A percentile compares a stretch with the other conserved stretches of the same genome.
phyloP scores from a whole-genome alignment of 2,113 vertebrate species.

The Phrynosoma platyrhinos region DNA sequence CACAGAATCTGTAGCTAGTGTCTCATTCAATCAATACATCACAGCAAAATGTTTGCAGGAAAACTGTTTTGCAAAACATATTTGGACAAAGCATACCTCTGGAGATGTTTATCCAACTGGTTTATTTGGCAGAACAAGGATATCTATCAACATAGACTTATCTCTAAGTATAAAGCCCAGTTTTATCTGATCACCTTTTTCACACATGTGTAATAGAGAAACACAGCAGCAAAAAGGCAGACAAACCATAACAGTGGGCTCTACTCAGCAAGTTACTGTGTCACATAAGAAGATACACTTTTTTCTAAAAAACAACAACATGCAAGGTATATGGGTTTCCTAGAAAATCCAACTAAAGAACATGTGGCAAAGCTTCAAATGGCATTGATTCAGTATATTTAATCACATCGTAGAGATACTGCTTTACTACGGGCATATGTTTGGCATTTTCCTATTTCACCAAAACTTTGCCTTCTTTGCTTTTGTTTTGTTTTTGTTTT shows the following conservation, averaged over 20 bases:
- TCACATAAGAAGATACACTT: neutral
- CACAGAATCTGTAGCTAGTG: constrained; percentile 26
- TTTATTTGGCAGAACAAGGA: neutral
- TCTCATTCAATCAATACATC: neutral
- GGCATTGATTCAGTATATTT: neutral
- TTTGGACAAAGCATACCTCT: neutral
- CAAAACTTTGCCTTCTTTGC: neutral
- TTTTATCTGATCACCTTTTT: neutral
- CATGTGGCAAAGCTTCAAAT: neutral
- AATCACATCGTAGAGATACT: neutral
- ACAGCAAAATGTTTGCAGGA: neutral
- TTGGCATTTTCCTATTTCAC: neutral
- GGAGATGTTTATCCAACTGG: neutral
- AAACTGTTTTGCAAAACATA: neutral
- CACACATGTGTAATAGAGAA: neutral
- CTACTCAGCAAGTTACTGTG: neutral
- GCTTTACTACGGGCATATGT: neutral
- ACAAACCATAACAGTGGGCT: neutral
- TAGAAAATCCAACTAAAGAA: neutral
- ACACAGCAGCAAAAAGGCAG: neutral
- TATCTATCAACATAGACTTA: neutral
- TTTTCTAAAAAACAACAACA: neutral
- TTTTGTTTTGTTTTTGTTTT: neutral
- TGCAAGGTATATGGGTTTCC: neutral
- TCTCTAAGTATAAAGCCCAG: neutral